Conservation (phyloP, 2,113 vertebrate species). For the Ahaetulla prasina region DNA sequence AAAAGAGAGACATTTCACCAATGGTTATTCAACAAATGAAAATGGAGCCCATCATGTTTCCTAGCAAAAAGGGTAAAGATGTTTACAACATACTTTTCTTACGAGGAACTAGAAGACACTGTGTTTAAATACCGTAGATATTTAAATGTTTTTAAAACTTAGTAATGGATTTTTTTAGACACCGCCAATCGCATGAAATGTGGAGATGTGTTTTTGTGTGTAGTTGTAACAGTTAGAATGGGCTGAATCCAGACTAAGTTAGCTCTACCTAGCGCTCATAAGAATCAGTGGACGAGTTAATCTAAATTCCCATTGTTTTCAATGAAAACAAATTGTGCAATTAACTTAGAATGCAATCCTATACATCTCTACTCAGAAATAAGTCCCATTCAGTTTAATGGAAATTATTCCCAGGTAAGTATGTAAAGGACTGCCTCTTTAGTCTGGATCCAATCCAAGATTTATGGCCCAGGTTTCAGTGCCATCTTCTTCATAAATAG, state of each 20-base stretch:
- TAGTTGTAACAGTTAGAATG: constrained; percentile 87
- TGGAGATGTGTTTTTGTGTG: constrained; percentile 85
- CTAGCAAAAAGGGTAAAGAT: constrained; percentile 74
- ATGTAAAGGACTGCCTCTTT: neutral
- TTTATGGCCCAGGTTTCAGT: constrained; percentile 67
- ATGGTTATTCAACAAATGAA: constrained; percentile 66
- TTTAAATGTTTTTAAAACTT: constrained; percentile 84
- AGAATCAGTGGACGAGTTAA: neutral
- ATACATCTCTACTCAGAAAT: neutral
- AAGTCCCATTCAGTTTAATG: neutral
- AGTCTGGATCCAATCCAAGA: constrained; percentile 24
- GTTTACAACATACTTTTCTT: constrained; percentile 89
- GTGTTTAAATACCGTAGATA: constrained; percentile 83
- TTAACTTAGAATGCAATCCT: neutral
- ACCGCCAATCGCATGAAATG: constrained; percentile 88
- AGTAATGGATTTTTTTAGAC: constrained; percentile 80
- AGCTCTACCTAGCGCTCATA: neutral
- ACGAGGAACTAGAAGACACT: constrained; percentile 80
- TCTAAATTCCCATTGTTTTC: neutral
- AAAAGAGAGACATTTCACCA: constrained; percentile 68
- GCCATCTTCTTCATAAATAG: constrained; percentile 66
- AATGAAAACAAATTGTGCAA: neutral
- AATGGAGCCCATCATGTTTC: constrained; percentile 55
- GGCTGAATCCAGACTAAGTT: constrained; percentile 1
- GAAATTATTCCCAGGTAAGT: neutral